Evolutionary conservation across 2,888 invertebrate species (phyloP).

Genomic region (Unio pictorum): DNA sequence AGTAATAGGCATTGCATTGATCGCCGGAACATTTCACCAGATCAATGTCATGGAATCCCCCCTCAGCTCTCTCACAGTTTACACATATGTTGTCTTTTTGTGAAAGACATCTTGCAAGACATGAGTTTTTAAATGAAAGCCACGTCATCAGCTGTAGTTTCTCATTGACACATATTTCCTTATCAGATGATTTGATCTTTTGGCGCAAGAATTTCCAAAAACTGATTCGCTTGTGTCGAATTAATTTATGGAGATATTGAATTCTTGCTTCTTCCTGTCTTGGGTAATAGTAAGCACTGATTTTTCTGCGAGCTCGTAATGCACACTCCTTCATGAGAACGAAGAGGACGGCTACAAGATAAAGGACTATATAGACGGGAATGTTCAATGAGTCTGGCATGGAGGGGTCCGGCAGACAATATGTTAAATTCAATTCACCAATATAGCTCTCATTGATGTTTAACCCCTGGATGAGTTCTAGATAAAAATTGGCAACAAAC

Average conservation of each 20-base stretch:
- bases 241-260: constrained; percentile 3
- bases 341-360: constrained; percentile 26
- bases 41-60: constrained; percentile 15
- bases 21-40: constrained; percentile 17
- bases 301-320: too few relatives aligned
- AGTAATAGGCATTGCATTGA: constrained; percentile 34
- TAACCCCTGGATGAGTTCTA: constrained; percentile 19
- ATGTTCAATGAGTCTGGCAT: constrained; percentile 24
- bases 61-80: constrained; percentile 27
- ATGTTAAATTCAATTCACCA: constrained; percentile 24
- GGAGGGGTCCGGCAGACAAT: constrained; percentile 36
- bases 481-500: constrained; percentile 26
- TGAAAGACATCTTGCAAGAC: constrained; percentile 13
- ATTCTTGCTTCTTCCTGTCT: too few relatives aligned
- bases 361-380: constrained; percentile 26
- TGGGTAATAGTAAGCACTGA: too few relatives aligned
- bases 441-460: constrained; percentile 20
- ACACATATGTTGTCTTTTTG: constrained; percentile 18
- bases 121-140: constrained; percentile 21
- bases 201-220: constrained; percentile 32
- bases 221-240: constrained; percentile 36
- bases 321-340: constrained; percentile 39
- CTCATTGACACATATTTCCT: constrained; percentile 29
- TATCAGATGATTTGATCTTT: constrained; percentile 28
- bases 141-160: constrained; percentile 25